A percentile compares a stretch with the other conserved stretches of the same genome.
Conservation (phyloP, 2,888 invertebrate species). For the Arrhopalites spinosus region DNA sequence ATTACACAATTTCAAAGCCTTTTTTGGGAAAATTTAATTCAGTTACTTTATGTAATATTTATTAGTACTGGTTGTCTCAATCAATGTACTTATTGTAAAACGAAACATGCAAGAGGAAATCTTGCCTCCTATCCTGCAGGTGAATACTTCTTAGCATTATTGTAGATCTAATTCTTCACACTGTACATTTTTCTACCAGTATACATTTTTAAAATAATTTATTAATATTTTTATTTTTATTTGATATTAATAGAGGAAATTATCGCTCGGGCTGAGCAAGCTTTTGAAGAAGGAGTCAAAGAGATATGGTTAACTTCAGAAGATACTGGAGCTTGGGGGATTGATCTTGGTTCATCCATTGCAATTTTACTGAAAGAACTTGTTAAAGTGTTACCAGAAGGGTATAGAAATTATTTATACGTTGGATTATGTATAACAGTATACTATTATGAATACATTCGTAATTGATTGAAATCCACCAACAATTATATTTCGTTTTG, state of each 20-base stretch:
- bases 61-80: constrained; percentile 92
- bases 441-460: neutral
- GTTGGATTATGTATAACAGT: neutral
- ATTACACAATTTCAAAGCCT: no score
- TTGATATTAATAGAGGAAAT: constrained; percentile 70
- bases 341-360: constrained; percentile 86
- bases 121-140: constrained; percentile 87
- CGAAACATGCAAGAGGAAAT: constrained; percentile 95
- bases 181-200: neutral
- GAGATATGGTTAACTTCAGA: constrained; percentile 98
- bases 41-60: no score
- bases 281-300: constrained; percentile 87
- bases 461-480: neutral
- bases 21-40: no score
- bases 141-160: constrained; percentile 45
- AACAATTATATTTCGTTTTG: neutral
- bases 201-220: no score
- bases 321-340: constrained; percentile 96
- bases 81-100: constrained; percentile 98
- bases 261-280: constrained; percentile 81
- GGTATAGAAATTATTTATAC: constrained; percentile 53
- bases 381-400: constrained; percentile 68
- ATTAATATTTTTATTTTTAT: neutral
- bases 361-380: constrained; percentile 84
- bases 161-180: no score